Percentiles rank a stretch among this genome's conserved stretches.
Evolutionary conservation across 2,113 vertebrate genomes (phyloP).

Genomic region (Oreochromis aureus): DNA sequence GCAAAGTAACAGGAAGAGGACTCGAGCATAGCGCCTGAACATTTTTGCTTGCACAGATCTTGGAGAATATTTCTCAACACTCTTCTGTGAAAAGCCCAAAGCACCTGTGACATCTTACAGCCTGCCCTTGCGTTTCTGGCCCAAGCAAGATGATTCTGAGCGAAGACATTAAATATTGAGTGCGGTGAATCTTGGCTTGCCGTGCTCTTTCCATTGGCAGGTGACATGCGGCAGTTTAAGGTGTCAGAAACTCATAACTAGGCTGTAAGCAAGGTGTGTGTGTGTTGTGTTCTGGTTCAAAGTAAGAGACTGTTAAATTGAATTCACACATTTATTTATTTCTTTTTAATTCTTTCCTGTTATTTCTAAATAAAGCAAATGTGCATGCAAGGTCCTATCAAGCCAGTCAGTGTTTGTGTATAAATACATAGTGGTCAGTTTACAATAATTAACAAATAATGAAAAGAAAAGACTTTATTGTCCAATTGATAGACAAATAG

Average conservation of each 20-base stretch:
- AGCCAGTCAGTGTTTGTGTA: background rate
- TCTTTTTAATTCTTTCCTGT: background rate
- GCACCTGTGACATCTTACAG: conserved; percentile 45
- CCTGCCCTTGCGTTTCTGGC: conserved; percentile 1
- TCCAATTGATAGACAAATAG: background rate
- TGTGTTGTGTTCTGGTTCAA: background rate
- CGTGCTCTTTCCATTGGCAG: conserved; percentile 39
- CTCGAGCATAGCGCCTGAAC: background rate
- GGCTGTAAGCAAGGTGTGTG: background rate
- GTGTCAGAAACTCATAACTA: conserved; percentile 46
- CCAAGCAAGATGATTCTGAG: conserved; percentile 35
- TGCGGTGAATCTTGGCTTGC: conserved; percentile 49
- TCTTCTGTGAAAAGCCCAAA: conserved; percentile 43
- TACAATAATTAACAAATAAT: background rate
- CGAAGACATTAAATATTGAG: conserved; percentile 65
- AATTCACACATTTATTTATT: background rate
- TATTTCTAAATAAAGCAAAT: background rate
- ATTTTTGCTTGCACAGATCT: background rate
- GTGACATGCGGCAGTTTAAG: conserved; percentile 12
- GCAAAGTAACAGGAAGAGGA: background rate
- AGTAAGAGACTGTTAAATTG: background rate
- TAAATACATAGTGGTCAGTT: background rate
- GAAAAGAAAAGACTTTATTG: background rate
- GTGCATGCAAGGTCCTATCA: background rate
- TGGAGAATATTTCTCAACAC: conserved; percentile 28